These are phyloP conservation scores for Seira ritae DNA, from an alignment of 2,888 invertebrate genomes.

Conservation along the genomic window DNA sequence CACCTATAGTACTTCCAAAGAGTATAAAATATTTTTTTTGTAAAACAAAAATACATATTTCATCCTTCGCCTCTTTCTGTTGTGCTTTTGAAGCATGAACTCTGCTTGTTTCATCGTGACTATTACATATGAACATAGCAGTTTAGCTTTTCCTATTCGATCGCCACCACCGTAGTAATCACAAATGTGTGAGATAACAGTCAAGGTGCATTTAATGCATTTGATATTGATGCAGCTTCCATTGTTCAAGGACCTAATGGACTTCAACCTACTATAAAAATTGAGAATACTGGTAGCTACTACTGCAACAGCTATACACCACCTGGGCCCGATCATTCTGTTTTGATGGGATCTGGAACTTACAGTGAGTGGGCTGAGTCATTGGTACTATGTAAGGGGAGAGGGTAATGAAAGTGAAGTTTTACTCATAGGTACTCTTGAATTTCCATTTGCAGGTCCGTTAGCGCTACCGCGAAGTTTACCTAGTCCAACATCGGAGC, in stretches of 20 bases:
- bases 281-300: conserved; percentile 83
- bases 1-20: background rate
- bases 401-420: too few species aligned
- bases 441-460: too few species aligned
- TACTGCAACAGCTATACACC: conserved; percentile 89
- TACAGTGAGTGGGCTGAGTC: conserved; percentile 81
- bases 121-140: too few species aligned
- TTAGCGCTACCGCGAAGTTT: conserved; percentile 76
- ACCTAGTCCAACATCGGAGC: conserved; percentile 77
- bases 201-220: conserved; percentile 60
- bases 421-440: too few species aligned
- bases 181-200: conserved; percentile 51
- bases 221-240: conserved; percentile 84
- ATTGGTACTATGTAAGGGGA: background rate
- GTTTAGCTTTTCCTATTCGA: too few species aligned
- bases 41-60: background rate
- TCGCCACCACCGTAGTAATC: too few species aligned
- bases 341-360: conserved; percentile 86
- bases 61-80: background rate
- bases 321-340: conserved; percentile 79
- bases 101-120: too few species aligned
- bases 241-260: conserved; percentile 92
- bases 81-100: too few species aligned
- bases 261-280: conserved; percentile 84
- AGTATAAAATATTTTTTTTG: background rate